Evolutionary conservation across 2,113 vertebrate genomes (phyloP), one percentile per base, ranked within the genome.

Genomic region (Pseudopipra pipra): DNA sequence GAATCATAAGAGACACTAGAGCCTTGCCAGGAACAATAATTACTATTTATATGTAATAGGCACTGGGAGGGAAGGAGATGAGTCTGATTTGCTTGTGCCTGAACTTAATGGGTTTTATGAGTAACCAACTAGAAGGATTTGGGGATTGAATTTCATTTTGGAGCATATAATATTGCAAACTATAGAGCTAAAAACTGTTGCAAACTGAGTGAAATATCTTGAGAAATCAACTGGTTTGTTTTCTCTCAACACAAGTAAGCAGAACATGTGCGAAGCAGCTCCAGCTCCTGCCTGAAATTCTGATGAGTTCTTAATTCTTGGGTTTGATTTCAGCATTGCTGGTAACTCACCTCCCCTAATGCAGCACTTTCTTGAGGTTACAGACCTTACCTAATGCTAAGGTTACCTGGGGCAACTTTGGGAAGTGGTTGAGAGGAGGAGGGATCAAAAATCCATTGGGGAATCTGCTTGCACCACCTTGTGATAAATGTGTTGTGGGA

Each of bases 181-280:
- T 84, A 9, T 81, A 87, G 73, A 87, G 84, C 86, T 92, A 84
- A 82, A 89, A 92, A 68, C 51, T 84, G 52, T 62, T 87, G 87
- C 46, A 72, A 84, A 94, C 44, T 18, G 86, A 97, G 93, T 73
- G 86, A 95, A 97, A 71, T 97, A 96, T 95, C 97, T 96, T 97
- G 96, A 97, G 94, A 97, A 98, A 98, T 97, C 93, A 97, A 96
- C 95, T 94, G 96, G 93, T 91, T 90, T 73, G 52, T 91, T 91
- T 82, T 88, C 61, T 89, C 52, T 80, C 59, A 79, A 63, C 85
- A 54, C 62, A 27, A 92, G 62, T 47, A 81, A 85, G 90, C 24
- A 72, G 74, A 74, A 72, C 41, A 20, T 10, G 59, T 77, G 91
- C 0, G 0, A 78, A 86, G 88, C 79, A 87, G 54, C 70, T 88